These are phyloP conservation scores for Stercorarius parasiticus DNA, from an alignment of 2,113 vertebrate species.

Conservation along the genomic window DNA sequence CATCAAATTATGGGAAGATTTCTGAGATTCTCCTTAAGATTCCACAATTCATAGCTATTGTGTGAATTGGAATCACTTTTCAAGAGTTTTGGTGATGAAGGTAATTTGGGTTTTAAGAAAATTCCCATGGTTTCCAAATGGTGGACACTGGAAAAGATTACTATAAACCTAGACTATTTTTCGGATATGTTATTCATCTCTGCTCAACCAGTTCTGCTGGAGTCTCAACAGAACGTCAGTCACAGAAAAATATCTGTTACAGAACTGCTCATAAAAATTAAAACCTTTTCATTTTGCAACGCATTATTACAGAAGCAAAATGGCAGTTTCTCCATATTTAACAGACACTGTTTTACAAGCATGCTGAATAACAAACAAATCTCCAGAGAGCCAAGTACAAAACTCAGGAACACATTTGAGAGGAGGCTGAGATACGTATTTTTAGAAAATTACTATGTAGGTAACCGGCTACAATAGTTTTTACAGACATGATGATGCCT, in stretches of 20 bases:
- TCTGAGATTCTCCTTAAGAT: slow-evolving; percentile 4
- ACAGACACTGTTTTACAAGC: slow-evolving; percentile 57
- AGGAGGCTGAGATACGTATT: background rate
- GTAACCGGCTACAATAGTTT: background rate
- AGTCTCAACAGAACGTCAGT: slow-evolving; percentile 59
- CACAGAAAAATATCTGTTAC: slow-evolving; percentile 64
- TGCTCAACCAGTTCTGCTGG: slow-evolving; percentile 32
- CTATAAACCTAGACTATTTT: slow-evolving; percentile 5
- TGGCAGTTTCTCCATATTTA: slow-evolving; percentile 69
- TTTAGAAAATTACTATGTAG: background rate
- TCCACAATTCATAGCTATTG: background rate
- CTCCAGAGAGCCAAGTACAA: slow-evolving; percentile 51
- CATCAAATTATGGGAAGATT: background rate
- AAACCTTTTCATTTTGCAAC: slow-evolving; percentile 66
- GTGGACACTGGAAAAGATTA: slow-evolving; percentile 50
- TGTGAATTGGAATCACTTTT: slow-evolving; percentile 17
- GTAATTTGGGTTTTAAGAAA: slow-evolving; percentile 52
- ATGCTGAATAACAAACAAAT: slow-evolving; percentile 70
- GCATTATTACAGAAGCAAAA: slow-evolving; percentile 70
- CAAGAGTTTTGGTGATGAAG: background rate
- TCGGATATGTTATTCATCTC: slow-evolving; percentile 50
- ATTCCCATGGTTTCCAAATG: slow-evolving; percentile 42
- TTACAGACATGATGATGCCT: background rate
- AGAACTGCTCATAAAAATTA: slow-evolving; percentile 67
- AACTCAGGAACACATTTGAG: slow-evolving; percentile 41